Percentiles rank a stretch among this genome's conserved stretches.
phyloP scores from a whole-genome alignment of 2,888 invertebrate species.

The Trachelus iudaicus region DNA sequence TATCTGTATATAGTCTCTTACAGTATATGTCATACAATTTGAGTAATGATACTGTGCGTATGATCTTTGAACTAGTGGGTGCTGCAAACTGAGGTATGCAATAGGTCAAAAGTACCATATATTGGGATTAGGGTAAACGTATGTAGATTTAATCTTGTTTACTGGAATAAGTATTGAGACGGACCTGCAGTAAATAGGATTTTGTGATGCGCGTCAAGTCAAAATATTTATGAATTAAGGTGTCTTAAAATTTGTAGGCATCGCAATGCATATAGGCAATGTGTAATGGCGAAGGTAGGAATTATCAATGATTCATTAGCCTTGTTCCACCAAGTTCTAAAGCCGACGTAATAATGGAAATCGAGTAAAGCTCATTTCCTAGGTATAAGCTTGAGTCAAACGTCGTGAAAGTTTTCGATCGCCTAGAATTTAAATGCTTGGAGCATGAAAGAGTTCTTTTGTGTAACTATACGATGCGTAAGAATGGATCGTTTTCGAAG shows the following conservation, averaged over 20 bases:
- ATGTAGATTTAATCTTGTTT: neutral
- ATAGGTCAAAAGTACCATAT: neutral
- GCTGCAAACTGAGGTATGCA: neutral
- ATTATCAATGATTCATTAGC: no score
- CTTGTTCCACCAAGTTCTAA: neutral
- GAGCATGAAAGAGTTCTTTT: neutral
- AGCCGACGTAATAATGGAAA: neutral
- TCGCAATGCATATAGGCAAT: neutral
- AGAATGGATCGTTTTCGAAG: neutral
- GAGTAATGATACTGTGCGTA: neutral
- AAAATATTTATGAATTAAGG: neutral
- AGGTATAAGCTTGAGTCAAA: neutral
- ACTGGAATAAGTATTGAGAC: neutral
- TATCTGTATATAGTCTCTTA: neutral
- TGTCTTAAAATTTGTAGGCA: neutral
- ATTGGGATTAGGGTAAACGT: neutral
- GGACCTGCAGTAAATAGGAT: neutral
- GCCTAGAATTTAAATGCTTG: neutral
- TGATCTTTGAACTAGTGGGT: neutral
- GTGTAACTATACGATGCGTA: neutral
- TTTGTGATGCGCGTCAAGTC: neutral
- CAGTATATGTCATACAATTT: neutral
- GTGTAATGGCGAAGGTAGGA: neutral
- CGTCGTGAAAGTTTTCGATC: neutral
- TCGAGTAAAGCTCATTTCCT: neutral